phyloP scores from a whole-genome alignment of 2,888 invertebrate genomes.

The Ochropleura leucogaster region DNA sequence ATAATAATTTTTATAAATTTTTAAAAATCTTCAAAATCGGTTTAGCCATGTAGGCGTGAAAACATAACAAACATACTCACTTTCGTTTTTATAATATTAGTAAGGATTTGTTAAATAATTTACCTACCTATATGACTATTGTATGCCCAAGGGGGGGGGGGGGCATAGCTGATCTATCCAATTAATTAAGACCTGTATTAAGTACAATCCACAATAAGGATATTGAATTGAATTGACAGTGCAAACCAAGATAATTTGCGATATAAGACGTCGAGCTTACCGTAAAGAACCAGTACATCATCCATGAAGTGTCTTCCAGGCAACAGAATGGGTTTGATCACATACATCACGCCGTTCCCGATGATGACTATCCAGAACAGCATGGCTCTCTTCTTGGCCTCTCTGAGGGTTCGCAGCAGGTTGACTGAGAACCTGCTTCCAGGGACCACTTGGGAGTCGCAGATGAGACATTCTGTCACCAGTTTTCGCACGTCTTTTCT shows the following conservation, averaged over 20 bases:
- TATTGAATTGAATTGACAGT: too few species aligned
- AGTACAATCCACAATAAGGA: too few species aligned
- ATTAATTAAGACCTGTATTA: too few species aligned
- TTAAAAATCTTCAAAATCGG: too few species aligned
- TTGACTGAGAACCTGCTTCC: conserved; percentile 58
- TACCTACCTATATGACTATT: too few species aligned
- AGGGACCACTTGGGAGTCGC: conserved; percentile 50
- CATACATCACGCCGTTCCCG: conserved; percentile 36
- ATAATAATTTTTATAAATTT: too few species aligned
- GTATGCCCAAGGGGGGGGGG: too few species aligned
- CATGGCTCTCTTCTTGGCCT: conserved; percentile 42
- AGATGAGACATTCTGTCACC: conserved; percentile 51
- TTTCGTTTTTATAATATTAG: too few species aligned
- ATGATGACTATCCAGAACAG: conserved; percentile 46
- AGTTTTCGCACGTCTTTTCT: conserved; percentile 57
- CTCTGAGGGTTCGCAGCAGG: conserved; percentile 43
- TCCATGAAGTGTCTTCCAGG: conserved; percentile 43
- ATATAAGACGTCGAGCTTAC: conserved; percentile 6
- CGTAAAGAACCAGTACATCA: conserved; percentile 35
- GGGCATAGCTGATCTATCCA: too few species aligned
- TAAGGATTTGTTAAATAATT: too few species aligned
- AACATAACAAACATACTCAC: too few species aligned
- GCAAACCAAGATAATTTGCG: neutral
- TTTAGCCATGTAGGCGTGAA: too few species aligned
- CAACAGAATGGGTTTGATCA: conserved; percentile 25